phyloP scores from a whole-genome alignment of 92 coral and sea anemone species.

The Porites divaricata region DNA sequence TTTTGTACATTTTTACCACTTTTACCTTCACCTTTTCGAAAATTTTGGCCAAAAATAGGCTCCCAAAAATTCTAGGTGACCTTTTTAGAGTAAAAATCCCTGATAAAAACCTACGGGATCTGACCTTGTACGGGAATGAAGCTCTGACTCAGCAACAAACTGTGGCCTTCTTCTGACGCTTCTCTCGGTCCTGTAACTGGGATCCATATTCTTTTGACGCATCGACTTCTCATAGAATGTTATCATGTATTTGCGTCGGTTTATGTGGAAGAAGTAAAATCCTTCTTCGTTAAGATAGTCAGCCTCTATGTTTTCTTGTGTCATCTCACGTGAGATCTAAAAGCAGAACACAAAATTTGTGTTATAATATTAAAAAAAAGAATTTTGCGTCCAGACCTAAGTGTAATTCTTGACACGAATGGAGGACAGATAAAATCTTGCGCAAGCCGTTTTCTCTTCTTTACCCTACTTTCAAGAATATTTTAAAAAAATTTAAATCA shows the following conservation, averaged over 20 bases:
- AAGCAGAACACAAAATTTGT: neutral
- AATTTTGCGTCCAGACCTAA: neutral
- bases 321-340: neutral
- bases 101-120: neutral
- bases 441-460: too few species aligned
- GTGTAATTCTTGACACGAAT: neutral
- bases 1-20: too few species aligned
- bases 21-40: too few species aligned
- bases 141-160: neutral
- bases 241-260: neutral
- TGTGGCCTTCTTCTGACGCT: constrained; percentile 16
- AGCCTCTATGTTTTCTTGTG: constrained; percentile 28
- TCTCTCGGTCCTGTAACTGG: neutral
- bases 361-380: too few species aligned
- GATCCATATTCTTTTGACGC: constrained; percentile 25
- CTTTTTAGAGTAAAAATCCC: too few species aligned
- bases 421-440: too few species aligned
- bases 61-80: too few species aligned
- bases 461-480: too few species aligned
- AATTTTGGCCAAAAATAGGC: too few species aligned
- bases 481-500: too few species aligned
- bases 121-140: neutral
- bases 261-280: constrained; percentile 2
- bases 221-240: constrained; percentile 8
- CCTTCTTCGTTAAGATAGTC: neutral